Evolutionary conservation across 2,888 invertebrate species (phyloP).

Genomic region (Uropetala carovei): DNA sequence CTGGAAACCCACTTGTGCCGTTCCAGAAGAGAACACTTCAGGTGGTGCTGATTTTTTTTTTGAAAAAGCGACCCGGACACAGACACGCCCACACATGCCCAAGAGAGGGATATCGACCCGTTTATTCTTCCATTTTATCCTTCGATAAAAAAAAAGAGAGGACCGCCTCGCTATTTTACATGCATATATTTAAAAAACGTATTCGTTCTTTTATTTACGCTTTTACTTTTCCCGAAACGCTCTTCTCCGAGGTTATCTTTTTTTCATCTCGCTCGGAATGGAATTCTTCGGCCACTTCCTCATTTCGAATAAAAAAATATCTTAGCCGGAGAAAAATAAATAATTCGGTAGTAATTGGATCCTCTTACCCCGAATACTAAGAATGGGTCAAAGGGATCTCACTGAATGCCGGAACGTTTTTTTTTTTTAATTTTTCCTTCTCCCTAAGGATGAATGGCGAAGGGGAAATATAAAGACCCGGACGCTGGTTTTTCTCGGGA

Average conservation of each 20-base stretch:
- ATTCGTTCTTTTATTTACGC: no score
- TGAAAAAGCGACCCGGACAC: no score
- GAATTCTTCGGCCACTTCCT: background rate
- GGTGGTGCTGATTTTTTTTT: no score
- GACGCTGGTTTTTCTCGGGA: background rate
- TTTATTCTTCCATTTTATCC: no score
- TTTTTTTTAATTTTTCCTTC: background rate
- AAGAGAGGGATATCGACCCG: no score
- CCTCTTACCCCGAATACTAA: background rate
- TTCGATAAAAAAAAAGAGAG: no score
- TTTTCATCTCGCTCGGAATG: background rate
- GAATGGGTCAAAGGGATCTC: background rate
- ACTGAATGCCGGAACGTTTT: background rate
- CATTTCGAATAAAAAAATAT: conserved; percentile 4
- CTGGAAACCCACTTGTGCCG: background rate
- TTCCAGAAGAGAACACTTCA: no score
- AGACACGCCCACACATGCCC: no score
- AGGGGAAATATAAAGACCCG: background rate
- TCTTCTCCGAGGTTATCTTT: background rate
- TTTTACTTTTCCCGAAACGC: background rate
- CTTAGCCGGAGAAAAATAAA: background rate
- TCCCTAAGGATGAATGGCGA: background rate
- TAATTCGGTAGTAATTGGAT: background rate
- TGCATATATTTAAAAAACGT: no score
- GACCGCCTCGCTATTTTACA: no score